Evolutionary conservation across 2,113 vertebrate species (phyloP).

Genomic region (Cryptomyrus ogoouensis): DNA sequence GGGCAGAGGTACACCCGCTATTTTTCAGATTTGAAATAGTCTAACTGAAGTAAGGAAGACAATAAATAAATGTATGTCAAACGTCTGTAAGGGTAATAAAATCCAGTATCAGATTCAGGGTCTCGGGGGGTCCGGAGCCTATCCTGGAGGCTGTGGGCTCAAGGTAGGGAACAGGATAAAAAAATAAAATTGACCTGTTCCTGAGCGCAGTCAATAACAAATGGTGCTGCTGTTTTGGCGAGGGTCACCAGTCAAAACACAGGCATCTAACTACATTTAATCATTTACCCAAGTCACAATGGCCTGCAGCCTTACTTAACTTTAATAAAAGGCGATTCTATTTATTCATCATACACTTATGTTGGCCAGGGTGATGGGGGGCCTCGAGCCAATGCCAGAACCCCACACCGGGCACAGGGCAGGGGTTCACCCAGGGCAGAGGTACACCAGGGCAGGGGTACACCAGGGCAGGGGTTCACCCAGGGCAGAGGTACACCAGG

Average conservation of each 20-base stretch:
- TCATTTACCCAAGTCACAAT: background rate
- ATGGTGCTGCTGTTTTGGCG: background rate
- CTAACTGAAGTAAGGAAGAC: background rate
- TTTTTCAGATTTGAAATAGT: background rate
- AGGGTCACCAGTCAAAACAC: background rate
- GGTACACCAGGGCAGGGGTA: background rate
- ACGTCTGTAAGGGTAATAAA: background rate
- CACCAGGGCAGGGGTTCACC: background rate
- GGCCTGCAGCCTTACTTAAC: background rate
- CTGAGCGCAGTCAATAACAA: background rate
- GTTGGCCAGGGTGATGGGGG: background rate
- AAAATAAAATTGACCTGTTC: background rate
- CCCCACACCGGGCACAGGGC: background rate
- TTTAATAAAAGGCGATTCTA: background rate
- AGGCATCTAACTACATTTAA: background rate
- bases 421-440: background rate
- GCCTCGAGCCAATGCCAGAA: background rate
- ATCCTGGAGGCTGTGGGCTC: too few species aligned
- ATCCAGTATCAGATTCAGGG: background rate
- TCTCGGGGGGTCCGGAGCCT: too few species aligned
- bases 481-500: background rate
- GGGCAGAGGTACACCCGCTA: background rate
- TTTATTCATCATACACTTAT: background rate
- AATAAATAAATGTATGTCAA: background rate
- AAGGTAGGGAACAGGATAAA: background rate